phyloP scores from a whole-genome alignment of 2,797 vertebrate genomes.

The Melanotaenia nigrans region DNA sequence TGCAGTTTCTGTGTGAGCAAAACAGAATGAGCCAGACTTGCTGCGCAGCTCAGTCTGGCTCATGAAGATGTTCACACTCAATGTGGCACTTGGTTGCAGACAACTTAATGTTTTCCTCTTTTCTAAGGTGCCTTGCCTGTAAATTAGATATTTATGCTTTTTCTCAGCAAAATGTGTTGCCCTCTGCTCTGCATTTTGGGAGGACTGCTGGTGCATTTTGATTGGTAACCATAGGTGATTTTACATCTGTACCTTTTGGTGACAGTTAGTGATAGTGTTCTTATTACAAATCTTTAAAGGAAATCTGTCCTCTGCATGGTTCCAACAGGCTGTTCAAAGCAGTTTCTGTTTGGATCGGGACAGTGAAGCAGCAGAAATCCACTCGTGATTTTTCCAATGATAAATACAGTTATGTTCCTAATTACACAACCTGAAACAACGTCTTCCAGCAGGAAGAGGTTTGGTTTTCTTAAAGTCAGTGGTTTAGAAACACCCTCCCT shows the following conservation, averaged over 20 bases:
- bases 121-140: constrained; percentile 2
- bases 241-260: constrained; percentile 16
- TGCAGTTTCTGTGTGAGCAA: constrained; percentile 11
- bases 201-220: constrained; percentile 7
- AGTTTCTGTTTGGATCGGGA: constrained; percentile 3
- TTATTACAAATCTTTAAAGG: constrained; percentile 23
- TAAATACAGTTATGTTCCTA: constrained; percentile 50
- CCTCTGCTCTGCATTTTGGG: neutral
- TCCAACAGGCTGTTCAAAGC: constrained; percentile 3
- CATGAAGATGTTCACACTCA: neutral
- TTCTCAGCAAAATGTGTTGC: neutral
- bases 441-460: constrained; percentile 32
- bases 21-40: constrained; percentile 1
- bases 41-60: neutral
- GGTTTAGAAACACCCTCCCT: constrained; percentile 26
- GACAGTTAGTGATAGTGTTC: constrained; percentile 11
- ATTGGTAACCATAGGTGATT: neutral
- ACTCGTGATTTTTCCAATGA: constrained; percentile 11
- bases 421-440: constrained; percentile 22
- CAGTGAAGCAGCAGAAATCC: constrained; percentile 21
- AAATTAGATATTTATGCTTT: constrained; percentile 3
- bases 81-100: constrained; percentile 16
- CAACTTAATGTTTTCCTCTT: constrained; percentile 12
- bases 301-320: neutral
- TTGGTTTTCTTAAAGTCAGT: constrained; percentile 23